phyloP scores from a whole-genome alignment of 37 sponge, comb jelly and placozoan species.

The Cladorhizidae sp. region DNA sequence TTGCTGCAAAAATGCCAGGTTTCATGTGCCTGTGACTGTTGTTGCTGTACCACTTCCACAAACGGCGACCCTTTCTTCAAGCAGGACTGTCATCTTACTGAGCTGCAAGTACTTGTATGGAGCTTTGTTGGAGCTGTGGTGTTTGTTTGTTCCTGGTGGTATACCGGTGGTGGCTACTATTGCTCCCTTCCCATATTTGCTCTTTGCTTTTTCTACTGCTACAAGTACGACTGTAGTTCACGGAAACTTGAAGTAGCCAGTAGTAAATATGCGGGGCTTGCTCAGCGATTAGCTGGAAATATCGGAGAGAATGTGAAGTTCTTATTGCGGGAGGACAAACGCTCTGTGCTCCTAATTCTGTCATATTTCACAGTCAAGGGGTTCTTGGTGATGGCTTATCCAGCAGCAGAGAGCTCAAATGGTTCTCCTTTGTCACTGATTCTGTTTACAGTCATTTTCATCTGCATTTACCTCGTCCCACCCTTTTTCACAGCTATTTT shows the following conservation, averaged over 20 bases:
- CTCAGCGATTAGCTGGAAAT: neutral
- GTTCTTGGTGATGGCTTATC: neutral
- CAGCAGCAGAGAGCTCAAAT: conserved; percentile 32
- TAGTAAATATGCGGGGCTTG: too few relatives aligned
- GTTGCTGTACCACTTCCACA: too few relatives aligned
- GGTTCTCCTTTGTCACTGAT: conserved; percentile 47
- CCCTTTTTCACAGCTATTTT: neutral
- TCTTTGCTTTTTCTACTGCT: neutral
- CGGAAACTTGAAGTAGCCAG: too few relatives aligned
- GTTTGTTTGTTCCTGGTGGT: conserved; percentile 23
- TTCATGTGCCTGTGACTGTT: too few relatives aligned
- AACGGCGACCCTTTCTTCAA: too few relatives aligned
- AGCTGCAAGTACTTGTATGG: neutral
- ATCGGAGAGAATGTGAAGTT: neutral
- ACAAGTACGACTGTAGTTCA: neutral
- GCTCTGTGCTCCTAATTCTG: neutral
- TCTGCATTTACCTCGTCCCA: conserved; percentile 13
- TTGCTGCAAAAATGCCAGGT: too few relatives aligned
- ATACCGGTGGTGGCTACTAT: conserved; percentile 28
- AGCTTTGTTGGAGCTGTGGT: neutral
- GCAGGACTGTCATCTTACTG: neutral
- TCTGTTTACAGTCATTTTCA: conserved; percentile 25
- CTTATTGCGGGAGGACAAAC: conserved; percentile 13
- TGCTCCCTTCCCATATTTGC: conserved; percentile 20
- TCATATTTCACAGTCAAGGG: conserved; percentile 4